phyloP scores from a whole-genome alignment of 1,140 invertebrate species.

The Ectropis grisescens region DNA sequence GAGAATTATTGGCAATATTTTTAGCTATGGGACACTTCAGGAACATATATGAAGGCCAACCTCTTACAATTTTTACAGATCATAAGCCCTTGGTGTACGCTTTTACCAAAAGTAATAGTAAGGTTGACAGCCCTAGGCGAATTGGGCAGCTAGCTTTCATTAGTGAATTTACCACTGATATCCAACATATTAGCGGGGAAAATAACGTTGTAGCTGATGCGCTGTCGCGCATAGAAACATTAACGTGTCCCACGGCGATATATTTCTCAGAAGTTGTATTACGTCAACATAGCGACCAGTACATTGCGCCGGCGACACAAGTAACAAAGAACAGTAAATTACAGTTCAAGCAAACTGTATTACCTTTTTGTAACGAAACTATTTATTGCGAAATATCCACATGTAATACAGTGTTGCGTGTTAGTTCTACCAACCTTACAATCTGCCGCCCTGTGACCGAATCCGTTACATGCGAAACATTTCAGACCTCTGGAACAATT shows the following conservation, averaged over 20 bases:
- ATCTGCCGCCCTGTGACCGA: constrained; percentile 8
- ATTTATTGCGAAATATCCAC: background rate
- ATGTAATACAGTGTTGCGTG: no score
- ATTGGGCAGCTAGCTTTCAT: background rate
- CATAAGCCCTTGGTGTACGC: background rate
- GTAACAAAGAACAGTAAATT: background rate
- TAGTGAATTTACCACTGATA: background rate
- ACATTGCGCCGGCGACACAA: background rate
- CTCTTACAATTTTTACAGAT: background rate
- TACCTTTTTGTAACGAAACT: background rate
- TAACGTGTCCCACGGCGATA: background rate
- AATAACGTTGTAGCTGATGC: background rate
- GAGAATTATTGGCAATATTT: background rate
- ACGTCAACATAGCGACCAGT: background rate
- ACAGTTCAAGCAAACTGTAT: background rate
- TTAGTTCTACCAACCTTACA: no score
- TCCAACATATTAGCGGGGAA: background rate
- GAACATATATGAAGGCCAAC: background rate
- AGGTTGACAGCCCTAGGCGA: background rate
- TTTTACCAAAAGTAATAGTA: background rate
- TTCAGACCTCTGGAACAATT: constrained; percentile 18
- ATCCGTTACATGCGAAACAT: constrained; percentile 24
- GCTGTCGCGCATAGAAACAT: background rate
- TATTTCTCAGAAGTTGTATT: background rate
- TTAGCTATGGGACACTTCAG: background rate